Percentiles rank a stretch among this genome's conserved stretches.
Evolutionary conservation across 1,140 invertebrate genomes (phyloP).

Genomic region (Panulirus ornatus): DNA sequence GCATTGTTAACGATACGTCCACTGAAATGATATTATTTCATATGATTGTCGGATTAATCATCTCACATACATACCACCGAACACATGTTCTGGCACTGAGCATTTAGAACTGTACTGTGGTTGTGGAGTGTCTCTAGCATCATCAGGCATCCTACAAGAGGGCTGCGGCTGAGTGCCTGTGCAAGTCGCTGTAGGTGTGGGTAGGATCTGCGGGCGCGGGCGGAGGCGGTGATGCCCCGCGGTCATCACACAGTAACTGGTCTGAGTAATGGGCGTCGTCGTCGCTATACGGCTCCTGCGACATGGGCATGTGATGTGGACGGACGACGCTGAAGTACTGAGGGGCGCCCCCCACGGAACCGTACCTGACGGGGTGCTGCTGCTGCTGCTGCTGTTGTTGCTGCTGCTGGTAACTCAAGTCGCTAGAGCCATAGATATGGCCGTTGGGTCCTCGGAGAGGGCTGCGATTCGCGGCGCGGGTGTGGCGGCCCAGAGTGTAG

Average conservation of each 20-base stretch:
- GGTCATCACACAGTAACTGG: constrained; percentile 71
- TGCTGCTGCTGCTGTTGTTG: constrained; percentile 52
- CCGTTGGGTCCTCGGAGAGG: constrained; percentile 36
- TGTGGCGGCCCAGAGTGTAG: constrained; percentile 72
- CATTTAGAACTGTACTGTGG: neutral
- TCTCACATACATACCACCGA: neutral
- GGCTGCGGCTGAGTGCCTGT: constrained; percentile 51
- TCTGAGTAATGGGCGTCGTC: constrained; percentile 66
- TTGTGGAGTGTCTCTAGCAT: neutral
- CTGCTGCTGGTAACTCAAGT: constrained; percentile 56
- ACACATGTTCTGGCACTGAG: constrained; percentile 21
- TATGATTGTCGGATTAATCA: constrained; percentile 14
- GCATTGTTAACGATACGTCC: neutral
- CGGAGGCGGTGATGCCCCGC: constrained; percentile 69
- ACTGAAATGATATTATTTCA: constrained; percentile 6
- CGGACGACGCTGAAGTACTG: constrained; percentile 55
- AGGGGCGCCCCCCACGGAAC: constrained; percentile 43
- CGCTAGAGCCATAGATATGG: constrained; percentile 35
- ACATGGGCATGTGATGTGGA: constrained; percentile 37
- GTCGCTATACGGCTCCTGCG: constrained; percentile 53
- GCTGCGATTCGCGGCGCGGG: constrained; percentile 27
- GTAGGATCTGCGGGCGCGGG: constrained; percentile 70
- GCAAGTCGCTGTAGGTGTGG: constrained; percentile 40
- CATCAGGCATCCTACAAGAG: constrained; percentile 39
- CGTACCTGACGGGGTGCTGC: constrained; percentile 59